Evolutionary conservation across 2,113 vertebrate genomes (phyloP).

Genomic region (Hepsetus odoe): DNA sequence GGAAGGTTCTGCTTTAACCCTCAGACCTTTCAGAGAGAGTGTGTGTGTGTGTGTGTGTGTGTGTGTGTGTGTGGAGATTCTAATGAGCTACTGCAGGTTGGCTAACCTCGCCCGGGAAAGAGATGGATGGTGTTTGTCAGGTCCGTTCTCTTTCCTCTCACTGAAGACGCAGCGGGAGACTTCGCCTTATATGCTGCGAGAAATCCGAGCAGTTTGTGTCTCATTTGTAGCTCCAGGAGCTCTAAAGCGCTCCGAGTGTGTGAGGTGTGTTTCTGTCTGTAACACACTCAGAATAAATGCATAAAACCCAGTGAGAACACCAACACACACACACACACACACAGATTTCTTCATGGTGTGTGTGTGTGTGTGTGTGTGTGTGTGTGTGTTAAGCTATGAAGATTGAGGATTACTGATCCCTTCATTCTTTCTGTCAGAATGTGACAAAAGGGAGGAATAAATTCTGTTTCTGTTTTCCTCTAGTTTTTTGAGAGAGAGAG

Average conservation of each 20-base stretch:
- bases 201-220: too few species aligned
- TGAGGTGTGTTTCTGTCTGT: not conserved
- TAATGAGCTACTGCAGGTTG: not conserved
- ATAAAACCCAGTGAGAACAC: too few species aligned
- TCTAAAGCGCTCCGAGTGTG: not conserved
- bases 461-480: not conserved
- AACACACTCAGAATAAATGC: too few species aligned
- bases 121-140: not conserved
- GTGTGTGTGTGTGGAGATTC: not conserved
- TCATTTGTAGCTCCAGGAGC: too few species aligned
- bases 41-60: too few species aligned
- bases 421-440: slow-evolving; percentile 12
- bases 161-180: too few species aligned
- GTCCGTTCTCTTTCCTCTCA: too few species aligned
- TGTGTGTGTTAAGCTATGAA: slow-evolving; percentile 8
- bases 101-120: too few species aligned
- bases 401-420: not conserved
- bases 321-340: too few species aligned
- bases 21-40: not conserved
- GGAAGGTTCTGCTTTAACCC: not conserved
- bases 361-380: slow-evolving; percentile 21
- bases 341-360: not conserved
- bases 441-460: not conserved
- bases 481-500: not conserved
- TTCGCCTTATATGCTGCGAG: too few species aligned